These are phyloP conservation scores for Bufo gargarizans DNA, from an alignment of 2,113 vertebrate species.

Conservation along the genomic window DNA sequence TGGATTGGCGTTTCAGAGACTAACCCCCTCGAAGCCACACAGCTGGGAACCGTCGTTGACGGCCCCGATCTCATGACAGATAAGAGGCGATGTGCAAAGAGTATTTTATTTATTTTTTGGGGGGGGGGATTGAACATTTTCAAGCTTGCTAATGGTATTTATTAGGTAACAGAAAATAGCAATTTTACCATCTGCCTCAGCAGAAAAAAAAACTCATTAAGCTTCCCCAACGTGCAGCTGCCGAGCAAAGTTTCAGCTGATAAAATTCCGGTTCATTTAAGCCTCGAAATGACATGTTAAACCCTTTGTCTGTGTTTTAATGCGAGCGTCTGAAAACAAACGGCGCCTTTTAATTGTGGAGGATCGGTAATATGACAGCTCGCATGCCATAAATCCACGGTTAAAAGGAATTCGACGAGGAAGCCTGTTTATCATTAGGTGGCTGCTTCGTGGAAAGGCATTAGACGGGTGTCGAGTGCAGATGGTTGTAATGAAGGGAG, in stretches of 20 bases:
- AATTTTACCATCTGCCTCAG: conserved; percentile 70
- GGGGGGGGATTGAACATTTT: conserved; percentile 67
- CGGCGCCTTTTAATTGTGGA: conserved; percentile 35
- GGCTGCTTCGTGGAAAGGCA: neutral
- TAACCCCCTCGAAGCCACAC: conserved; percentile 57
- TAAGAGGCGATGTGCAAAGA: rapidly evolving
- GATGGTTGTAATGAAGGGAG: neutral
- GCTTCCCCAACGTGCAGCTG: conserved; percentile 71
- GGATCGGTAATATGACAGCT: conserved; percentile 21
- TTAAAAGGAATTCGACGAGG: neutral
- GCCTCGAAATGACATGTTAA: conserved; percentile 39
- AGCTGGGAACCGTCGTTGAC: conserved; percentile 55
- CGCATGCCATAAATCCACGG: conserved; percentile 13
- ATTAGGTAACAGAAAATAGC: conserved; percentile 71
- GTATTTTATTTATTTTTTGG: conserved; percentile 60
- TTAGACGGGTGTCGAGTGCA: neutral
- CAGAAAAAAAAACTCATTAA: conserved; percentile 67
- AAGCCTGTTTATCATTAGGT: neutral
- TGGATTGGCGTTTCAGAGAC: neutral
- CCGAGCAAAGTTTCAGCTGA: conserved; percentile 61
- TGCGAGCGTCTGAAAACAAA: conserved; percentile 38
- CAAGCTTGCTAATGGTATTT: conserved; percentile 68
- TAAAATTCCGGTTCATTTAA: conserved; percentile 50
- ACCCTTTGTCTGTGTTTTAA: conserved; percentile 40
- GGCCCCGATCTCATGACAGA: conserved; percentile 60